Conservation (phyloP, 2,797 vertebrate species). For the Fistularia commersonii region DNA sequence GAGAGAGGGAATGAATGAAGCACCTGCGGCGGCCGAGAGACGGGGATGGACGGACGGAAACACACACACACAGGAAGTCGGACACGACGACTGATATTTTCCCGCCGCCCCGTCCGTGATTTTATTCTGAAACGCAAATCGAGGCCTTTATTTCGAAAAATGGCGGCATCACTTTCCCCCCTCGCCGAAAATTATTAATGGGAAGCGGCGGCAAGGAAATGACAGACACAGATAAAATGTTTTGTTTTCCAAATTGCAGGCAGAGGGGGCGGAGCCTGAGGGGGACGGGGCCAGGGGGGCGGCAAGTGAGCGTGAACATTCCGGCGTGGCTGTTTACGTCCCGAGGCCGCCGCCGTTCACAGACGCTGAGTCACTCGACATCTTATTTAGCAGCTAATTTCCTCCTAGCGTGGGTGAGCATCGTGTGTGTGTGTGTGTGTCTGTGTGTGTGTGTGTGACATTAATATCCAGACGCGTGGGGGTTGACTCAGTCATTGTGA, state of each 20-base stretch:
- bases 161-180: too few relatives aligned
- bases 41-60: slow-evolving; percentile 15
- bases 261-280: neutral
- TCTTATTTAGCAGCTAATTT: slow-evolving; percentile 10
- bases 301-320: neutral
- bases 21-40: slow-evolving; percentile 52
- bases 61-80: slow-evolving; percentile 3
- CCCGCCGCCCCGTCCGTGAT: neutral
- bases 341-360: slow-evolving; percentile 39
- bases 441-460: slow-evolving; percentile 38
- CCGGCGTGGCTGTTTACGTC: slow-evolving; percentile 49
- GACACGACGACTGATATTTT: too few relatives aligned
- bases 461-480: slow-evolving; percentile 46
- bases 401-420: slow-evolving; percentile 8
- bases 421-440: slow-evolving; percentile 13
- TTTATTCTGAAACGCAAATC: neutral
- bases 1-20: slow-evolving; percentile 41
- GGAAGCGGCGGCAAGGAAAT: neutral
- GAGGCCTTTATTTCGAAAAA: too few relatives aligned
- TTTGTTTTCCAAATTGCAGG: neutral
- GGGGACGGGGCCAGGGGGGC: slow-evolving; percentile 16
- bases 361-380: slow-evolving; percentile 58
- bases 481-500: slow-evolving; percentile 43
- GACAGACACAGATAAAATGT: neutral
- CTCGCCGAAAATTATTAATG: too few relatives aligned